Evolutionary conservation across 2,888 invertebrate species (phyloP).

Genomic region (Blastobasis adustella): DNA sequence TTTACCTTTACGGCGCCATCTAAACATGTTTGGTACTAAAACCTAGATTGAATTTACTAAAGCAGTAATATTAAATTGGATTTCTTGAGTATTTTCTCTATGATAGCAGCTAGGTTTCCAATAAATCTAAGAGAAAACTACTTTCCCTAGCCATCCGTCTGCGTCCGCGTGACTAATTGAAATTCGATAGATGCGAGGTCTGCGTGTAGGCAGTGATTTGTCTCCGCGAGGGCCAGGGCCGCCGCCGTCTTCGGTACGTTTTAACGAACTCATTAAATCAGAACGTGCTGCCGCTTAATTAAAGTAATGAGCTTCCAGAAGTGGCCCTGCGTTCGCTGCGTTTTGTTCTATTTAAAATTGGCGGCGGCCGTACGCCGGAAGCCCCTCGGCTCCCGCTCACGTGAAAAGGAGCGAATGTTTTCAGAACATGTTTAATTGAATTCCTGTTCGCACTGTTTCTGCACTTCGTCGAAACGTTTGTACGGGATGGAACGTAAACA

Average conservation of each 20-base stretch:
- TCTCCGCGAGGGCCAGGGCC: neutral
- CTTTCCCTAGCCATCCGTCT: no score
- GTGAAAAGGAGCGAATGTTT: slow-evolving; percentile 16
- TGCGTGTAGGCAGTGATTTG: neutral
- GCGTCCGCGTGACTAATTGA: no score
- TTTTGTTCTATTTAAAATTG: slow-evolving; percentile 3
- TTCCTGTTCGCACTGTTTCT: slow-evolving; percentile 17
- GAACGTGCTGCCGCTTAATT: slow-evolving; percentile 32
- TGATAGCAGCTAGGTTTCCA: no score
- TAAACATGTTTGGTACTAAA: no score
- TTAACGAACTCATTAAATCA: slow-evolving; percentile 19
- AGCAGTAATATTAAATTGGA: no score
- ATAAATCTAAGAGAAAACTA: no score
- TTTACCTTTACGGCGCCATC: no score
- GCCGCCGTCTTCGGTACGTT: slow-evolving; percentile 10
- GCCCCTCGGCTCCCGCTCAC: neutral
- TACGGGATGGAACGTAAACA: neutral
- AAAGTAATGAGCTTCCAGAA: slow-evolving; percentile 25
- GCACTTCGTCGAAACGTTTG: slow-evolving; percentile 9
- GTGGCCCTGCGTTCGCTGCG: neutral
- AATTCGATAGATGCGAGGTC: no score
- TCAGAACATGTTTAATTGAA: slow-evolving; percentile 25
- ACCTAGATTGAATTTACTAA: no score
- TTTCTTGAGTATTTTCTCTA: no score
- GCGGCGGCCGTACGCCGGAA: slow-evolving; percentile 2